Evolutionary conservation across 2,797 vertebrate species (phyloP).

Genomic region (Pangasius sanitwongsei): DNA sequence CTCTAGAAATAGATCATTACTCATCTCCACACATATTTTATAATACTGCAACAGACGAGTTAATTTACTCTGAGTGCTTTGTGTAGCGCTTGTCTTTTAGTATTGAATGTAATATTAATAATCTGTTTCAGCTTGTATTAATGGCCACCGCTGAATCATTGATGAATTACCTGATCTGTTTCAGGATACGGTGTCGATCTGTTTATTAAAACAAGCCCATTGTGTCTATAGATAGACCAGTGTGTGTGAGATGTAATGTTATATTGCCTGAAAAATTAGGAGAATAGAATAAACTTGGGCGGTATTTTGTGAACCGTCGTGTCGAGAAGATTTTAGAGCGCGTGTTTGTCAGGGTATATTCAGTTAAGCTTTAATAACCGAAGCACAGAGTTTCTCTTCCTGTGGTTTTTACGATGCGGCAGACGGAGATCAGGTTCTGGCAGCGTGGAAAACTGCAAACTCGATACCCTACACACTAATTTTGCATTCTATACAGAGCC

Average conservation of each 20-base stretch:
- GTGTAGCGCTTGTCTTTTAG: not conserved
- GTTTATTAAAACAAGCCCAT: not conserved
- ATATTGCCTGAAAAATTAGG: not conserved
- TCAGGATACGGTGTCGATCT: slow-evolving; percentile 4
- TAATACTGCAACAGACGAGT: not conserved
- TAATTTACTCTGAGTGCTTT: not conserved
- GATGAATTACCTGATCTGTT: slow-evolving; percentile 27
- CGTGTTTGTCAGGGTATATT: not conserved
- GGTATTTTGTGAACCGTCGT: not conserved
- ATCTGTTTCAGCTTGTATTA: not conserved
- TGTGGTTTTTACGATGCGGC: not conserved
- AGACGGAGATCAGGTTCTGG: slow-evolving; percentile 25
- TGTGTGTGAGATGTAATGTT: not conserved
- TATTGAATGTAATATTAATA: not conserved
- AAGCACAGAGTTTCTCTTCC: not conserved
- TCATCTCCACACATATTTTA: not conserved
- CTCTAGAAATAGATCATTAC: slow-evolving; percentile 59
- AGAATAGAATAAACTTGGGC: not conserved
- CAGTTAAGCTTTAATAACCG: not conserved
- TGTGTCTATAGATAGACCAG: not conserved
- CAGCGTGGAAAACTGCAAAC: slow-evolving; percentile 14
- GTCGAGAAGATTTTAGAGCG: not conserved
- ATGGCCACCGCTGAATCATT: slow-evolving; percentile 31
- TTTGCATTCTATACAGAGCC: not conserved
- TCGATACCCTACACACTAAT: not conserved